Evolutionary conservation across 1,140 invertebrate species (phyloP), one percentile per base, ranked within the genome.

Genomic region (Scylla paramamosain): DNA sequence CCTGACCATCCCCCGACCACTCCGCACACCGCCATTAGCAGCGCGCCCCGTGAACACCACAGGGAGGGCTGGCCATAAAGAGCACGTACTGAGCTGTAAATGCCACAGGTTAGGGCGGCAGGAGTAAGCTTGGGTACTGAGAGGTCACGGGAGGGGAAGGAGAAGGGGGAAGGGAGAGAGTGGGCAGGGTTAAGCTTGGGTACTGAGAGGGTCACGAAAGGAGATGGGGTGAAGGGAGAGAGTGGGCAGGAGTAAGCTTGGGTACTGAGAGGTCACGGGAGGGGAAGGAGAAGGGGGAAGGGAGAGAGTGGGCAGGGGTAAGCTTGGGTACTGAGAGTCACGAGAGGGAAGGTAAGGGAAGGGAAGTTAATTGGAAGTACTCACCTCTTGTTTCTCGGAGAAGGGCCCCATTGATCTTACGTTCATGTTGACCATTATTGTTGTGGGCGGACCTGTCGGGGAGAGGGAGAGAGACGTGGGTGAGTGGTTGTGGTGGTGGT

Each of bases 381-480:
- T 96, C 96, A 97, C 97, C 97, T 97, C 97, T 88, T 97, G 97
- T 82, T 97, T 97, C 96, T 97, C 97, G 0, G 97, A 97, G 84
- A 97, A 97, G 29, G 97, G 97, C 88, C 97, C 97, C 96, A 97
- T 97, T 96, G 97, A 97, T 91, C 97, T 97, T 94, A 97, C 97
- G 95, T 97, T 96, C 96, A 97, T 97, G 96, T 97, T 97, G 32
- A 97, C 97, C 92, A 96, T 96, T 7, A 97, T 97, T 67, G 94
- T 96, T 39, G 97, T 97, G 31, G 97, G 97, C 16, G 97, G 96
- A 87, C 97, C 97, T 97, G 96, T 45, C 96, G 96, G 45, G 93
- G 93, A 96, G 83, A 93, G 94, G 77, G 95, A 95, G 4, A 95
- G 28, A 83, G 46, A 12, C 52, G 10, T 8, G 52, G 0, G 25